A percentile compares a stretch with the other conserved stretches of the same genome.
phyloP scores from a whole-genome alignment of 2,888 invertebrate genomes.

The Stictocephala bisonia region DNA sequence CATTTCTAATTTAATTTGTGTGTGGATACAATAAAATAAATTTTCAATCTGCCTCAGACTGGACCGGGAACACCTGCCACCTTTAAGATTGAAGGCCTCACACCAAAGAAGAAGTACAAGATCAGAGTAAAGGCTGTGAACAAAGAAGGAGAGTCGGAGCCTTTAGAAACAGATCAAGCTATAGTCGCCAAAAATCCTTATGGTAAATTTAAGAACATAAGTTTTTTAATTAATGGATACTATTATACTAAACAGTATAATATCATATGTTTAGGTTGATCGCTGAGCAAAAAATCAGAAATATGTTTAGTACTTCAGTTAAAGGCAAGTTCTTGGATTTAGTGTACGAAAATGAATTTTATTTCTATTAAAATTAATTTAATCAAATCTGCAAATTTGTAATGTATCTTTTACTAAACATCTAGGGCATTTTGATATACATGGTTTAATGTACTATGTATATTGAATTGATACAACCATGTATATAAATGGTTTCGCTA shows the following conservation, averaged over 20 bases:
- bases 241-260: too few relatives aligned
- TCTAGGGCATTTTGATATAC: too few relatives aligned
- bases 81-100: slow-evolving; percentile 90
- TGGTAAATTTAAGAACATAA: slow-evolving; percentile 71
- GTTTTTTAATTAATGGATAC: not conserved
- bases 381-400: too few relatives aligned
- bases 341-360: too few relatives aligned
- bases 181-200: slow-evolving; percentile 97
- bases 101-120: slow-evolving; percentile 96
- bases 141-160: slow-evolving; percentile 97
- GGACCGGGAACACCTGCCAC: slow-evolving; percentile 79
- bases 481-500: too few relatives aligned
- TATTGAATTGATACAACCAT: too few relatives aligned
- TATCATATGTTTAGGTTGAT: not conserved
- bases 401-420: too few relatives aligned
- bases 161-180: slow-evolving; percentile 88
- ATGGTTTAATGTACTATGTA: too few relatives aligned
- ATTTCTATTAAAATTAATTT: too few relatives aligned
- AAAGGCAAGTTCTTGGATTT: too few relatives aligned
- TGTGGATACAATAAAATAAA: not conserved
- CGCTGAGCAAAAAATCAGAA: not conserved
- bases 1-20: not conserved
- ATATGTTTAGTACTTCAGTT: not conserved
- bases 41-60: slow-evolving; percentile 65
- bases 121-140: slow-evolving; percentile 98